These are phyloP conservation scores for Trachurus trachurus DNA, from an alignment of 2,797 vertebrate genomes.

Conservation along the genomic window DNA sequence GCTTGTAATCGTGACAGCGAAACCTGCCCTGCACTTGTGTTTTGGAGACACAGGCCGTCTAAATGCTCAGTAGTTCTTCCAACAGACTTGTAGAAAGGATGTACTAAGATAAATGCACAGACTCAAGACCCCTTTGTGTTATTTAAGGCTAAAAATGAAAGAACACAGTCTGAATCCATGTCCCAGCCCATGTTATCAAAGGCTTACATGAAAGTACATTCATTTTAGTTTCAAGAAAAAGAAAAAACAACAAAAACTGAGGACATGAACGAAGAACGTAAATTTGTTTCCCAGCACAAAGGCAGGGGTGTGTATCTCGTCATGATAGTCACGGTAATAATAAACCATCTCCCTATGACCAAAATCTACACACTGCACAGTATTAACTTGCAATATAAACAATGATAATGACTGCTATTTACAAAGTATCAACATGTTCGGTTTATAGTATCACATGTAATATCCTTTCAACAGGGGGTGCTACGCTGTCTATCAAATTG, in stretches of 20 bases:
- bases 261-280: slow-evolving; percentile 46
- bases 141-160: slow-evolving; percentile 84
- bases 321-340: slow-evolving; percentile 55
- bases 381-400: slow-evolving; percentile 82
- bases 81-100: slow-evolving; percentile 43
- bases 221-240: slow-evolving; percentile 69
- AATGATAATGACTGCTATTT: slow-evolving; percentile 83
- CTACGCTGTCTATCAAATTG: slow-evolving; percentile 85
- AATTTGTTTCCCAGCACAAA: slow-evolving; percentile 49
- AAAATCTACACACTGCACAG: slow-evolving; percentile 80
- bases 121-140: slow-evolving; percentile 74
- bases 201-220: slow-evolving; percentile 87
- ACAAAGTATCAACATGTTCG: slow-evolving; percentile 83
- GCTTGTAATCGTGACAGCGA: slow-evolving; percentile 38
- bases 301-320: slow-evolving; percentile 43
- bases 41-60: slow-evolving; percentile 42
- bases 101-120: slow-evolving; percentile 59
- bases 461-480: slow-evolving; percentile 78
- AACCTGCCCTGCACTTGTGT: slow-evolving; percentile 33
- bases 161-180: slow-evolving; percentile 70
- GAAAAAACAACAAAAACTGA: background rate
- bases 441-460: slow-evolving; percentile 73
- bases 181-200: slow-evolving; percentile 75
- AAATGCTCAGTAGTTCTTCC: slow-evolving; percentile 65
- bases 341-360: slow-evolving; percentile 67